Percentiles rank a stretch among this genome's conserved stretches.
Evolutionary conservation across 1,140 invertebrate species (phyloP).

Genomic region (Drosophila lacertosa): DNA sequence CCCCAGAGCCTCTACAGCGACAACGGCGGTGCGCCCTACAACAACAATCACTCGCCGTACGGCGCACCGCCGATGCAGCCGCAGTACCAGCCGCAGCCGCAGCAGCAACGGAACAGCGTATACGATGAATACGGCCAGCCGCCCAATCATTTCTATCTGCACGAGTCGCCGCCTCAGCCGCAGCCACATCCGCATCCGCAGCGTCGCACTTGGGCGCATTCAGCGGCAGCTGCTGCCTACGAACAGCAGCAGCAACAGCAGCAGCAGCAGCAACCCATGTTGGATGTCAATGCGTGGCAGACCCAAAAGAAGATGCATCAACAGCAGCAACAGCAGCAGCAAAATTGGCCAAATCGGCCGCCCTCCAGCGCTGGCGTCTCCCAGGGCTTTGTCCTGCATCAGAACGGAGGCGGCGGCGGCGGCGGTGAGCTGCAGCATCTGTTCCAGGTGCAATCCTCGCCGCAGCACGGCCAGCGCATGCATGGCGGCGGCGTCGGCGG

Average conservation of each 20-base stretch:
- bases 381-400: conserved; percentile 79
- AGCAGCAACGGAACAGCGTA: conserved; percentile 84
- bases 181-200: conserved; percentile 86
- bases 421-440: conserved; percentile 81
- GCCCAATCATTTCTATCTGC: conserved; percentile 89
- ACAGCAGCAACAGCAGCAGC: conserved; percentile 56
- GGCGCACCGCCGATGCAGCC: conserved; percentile 47
- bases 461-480: conserved; percentile 64
- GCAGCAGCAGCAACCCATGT: conserved; percentile 64
- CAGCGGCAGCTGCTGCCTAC: conserved; percentile 85
- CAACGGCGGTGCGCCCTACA: conserved; percentile 73
- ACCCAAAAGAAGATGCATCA: conserved; percentile 67
- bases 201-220: conserved; percentile 90
- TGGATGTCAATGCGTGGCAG: conserved; percentile 80
- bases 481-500: conserved; percentile 21
- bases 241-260: conserved; percentile 74
- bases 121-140: conserved; percentile 79
- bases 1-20: conserved; percentile 77
- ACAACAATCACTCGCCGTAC: conserved; percentile 72
- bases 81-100: conserved; percentile 85
- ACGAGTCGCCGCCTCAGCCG: conserved; percentile 86
- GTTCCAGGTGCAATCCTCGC: conserved; percentile 82
- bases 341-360: conserved; percentile 65
- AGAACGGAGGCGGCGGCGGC: conserved; percentile 70
- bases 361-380: conserved; percentile 58